Evolutionary conservation across 2,113 vertebrate species (phyloP), one percentile per base, ranked within the genome.

Genomic region (Oreotragus oreotragus): DNA sequence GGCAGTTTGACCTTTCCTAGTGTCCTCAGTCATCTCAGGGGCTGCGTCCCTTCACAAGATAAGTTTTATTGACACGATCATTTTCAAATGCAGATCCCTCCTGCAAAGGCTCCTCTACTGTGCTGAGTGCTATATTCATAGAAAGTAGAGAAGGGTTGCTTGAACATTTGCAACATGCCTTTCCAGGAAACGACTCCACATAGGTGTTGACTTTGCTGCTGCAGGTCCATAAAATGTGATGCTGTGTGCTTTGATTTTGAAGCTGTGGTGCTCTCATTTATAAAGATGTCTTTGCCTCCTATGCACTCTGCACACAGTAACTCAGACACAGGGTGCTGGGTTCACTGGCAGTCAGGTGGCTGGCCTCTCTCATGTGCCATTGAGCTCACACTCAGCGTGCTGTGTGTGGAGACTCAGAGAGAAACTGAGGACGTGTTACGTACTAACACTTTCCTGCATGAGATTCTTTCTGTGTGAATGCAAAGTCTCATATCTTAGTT

Each of bases 281-380:
- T 15, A 6, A 62, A 57, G 28, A 36, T 8, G 5, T 39, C 55
- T 60, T 62, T 51, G 39, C 8, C 3, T 33, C 30, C 51, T 23
- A 9, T 8, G 25, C 1, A 0, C 2, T 43, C 19, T 58, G 7
- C 2, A 0, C 3, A 5, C 16, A 33, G 16, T 15, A 28, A 83
- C 43, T 62, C 49, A 2, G 12, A 80, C 36, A 43, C 13, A 62
- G 9, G 23, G 2, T 7, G 4, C 9, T 13, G 17, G 25, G 33
- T 4, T 25, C 21, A 51, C 28, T 5, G 14, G 10, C n/a, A 36
- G 13, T 6, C 28, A 33, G 25, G 33, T 1, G 1, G 57, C 28
- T 1, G 27, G 45, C 3, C 9, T 16, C 16, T 15, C 6, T 62
- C 5, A 0, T 7, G 28, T 45, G 25, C 7, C 7, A 2, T 5